These are phyloP conservation scores for Diarsia brunnea DNA, from an alignment of 2,888 invertebrate species.

Conservation along the genomic window DNA sequence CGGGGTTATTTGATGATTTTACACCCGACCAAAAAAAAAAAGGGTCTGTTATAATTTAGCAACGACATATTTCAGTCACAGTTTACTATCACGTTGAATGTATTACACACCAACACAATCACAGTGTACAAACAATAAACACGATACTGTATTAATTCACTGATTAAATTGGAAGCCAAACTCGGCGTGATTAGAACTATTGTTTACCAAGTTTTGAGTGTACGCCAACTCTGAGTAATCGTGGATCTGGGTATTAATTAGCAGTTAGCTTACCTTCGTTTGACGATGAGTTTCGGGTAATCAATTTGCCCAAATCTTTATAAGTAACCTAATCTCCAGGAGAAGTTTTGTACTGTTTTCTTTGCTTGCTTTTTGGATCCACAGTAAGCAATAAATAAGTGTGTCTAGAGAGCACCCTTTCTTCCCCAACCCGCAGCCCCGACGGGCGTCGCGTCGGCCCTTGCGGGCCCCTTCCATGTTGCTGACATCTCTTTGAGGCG, in stretches of 20 bases:
- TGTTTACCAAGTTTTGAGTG: constrained; percentile 36
- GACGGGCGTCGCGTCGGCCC: too few relatives aligned
- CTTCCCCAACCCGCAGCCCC: too few relatives aligned
- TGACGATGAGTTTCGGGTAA: neutral
- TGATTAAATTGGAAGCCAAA: constrained; percentile 32
- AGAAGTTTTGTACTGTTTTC: neutral
- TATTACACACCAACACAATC: neutral
- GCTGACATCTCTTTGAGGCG: too few relatives aligned
- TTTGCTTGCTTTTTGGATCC: neutral
- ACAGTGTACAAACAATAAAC: constrained; percentile 31
- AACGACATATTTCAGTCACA: neutral
- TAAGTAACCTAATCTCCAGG: neutral
- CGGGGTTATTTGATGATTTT: too few relatives aligned
- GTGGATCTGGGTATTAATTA: neutral
- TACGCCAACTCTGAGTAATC: constrained; percentile 19
- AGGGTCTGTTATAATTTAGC: too few relatives aligned
- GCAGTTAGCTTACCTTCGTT: neutral
- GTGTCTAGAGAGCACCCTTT: too few relatives aligned
- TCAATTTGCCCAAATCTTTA: neutral
- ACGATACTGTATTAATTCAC: constrained; percentile 34
- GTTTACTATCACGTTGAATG: constrained; percentile 11
- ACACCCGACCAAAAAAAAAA: too few relatives aligned
- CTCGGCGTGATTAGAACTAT: constrained; percentile 35
- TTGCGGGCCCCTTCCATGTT: too few relatives aligned
- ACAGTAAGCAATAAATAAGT: neutral